Evolutionary conservation across 1,140 invertebrate species (phyloP), one percentile per base, ranked within the genome.

Genomic region (Rhyzopertha dominica): DNA sequence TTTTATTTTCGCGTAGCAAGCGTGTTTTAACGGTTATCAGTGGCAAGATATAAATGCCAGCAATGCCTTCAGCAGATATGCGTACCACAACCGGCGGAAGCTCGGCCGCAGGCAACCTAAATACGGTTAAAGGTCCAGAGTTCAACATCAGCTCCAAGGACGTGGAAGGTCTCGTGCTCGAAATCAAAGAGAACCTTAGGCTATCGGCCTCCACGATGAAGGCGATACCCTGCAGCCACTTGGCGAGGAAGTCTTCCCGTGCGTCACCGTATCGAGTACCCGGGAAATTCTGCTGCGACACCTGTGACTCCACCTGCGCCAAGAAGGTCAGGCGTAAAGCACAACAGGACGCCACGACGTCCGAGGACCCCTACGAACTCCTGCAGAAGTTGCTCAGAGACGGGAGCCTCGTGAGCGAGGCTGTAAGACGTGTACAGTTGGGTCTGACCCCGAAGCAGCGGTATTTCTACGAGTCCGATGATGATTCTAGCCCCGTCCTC

Each of bases 351-450:
- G n/a, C 51, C 51, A 23, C 36, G 67, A n/a, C n/a, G 22, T 61
- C 68, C 31, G 74, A 81, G 23, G 78, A 82, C 58, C 79, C 81
- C 0, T 84, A 83, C 60, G 78, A 81, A 62, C 63, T 81, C 35
- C 66, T 84, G 16, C 79, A 82, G 52, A 77, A 74, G 42, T 57
- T 83, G 13, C 61, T 84, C 12, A 68, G 76, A 25, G 75, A 80
- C 44, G 80, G 81, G 28, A 77, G 75, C 43, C 68, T 83, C n/a
- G 82, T 84, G 24, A 82, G 80, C 53, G 81, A 84, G 61, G 81
- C 82, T 4, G 81, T 84, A 2, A 73, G 80, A 41, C 71, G 81
- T 55, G 62, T 85, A 9, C 77, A 79, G 53, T 61, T 72, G 25
- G 74, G 74, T 35, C 61, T 76, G 40, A 51, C 52, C 35, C 56